phyloP scores from a whole-genome alignment of 2,888 invertebrate species.

The Mythimna loreyi region DNA sequence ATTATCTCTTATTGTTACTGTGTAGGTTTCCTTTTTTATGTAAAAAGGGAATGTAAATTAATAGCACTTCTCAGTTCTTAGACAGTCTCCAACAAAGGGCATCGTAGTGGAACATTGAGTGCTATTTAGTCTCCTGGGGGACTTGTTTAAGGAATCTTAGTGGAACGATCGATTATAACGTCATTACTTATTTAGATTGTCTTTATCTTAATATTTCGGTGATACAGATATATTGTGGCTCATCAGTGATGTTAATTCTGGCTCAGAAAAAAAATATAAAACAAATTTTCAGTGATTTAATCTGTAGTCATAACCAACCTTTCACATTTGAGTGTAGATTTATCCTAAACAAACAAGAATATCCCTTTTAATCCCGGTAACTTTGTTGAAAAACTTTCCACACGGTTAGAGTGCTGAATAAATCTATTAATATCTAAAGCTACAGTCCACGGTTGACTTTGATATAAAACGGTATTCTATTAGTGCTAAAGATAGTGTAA shows the following conservation, averaged over 20 bases:
- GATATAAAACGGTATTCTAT: neutral
- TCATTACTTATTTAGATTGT: too few species aligned
- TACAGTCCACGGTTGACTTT: neutral
- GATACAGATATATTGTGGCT: too few species aligned
- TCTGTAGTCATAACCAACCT: neutral
- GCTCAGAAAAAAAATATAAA: neutral
- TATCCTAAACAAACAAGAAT: constrained; percentile 8
- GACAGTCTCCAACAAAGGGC: too few species aligned
- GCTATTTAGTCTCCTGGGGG: too few species aligned
- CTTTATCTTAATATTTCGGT: too few species aligned
- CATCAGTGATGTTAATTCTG: neutral
- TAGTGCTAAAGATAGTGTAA: neutral
- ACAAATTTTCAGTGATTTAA: neutral
- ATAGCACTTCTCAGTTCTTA: too few species aligned
- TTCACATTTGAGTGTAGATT: neutral
- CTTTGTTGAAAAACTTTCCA: neutral
- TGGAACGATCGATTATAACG: too few species aligned
- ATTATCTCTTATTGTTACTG: too few species aligned
- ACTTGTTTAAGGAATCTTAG: too few species aligned
- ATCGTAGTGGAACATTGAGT: too few species aligned
- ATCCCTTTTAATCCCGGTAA: neutral
- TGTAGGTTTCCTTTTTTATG: too few species aligned
- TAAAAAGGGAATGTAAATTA: too few species aligned
- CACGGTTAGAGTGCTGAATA: neutral
- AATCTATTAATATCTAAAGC: neutral